These are phyloP conservation scores for Drosophila erecta DNA, from an alignment of 1,140 invertebrate species.

Conservation along the genomic window DNA sequence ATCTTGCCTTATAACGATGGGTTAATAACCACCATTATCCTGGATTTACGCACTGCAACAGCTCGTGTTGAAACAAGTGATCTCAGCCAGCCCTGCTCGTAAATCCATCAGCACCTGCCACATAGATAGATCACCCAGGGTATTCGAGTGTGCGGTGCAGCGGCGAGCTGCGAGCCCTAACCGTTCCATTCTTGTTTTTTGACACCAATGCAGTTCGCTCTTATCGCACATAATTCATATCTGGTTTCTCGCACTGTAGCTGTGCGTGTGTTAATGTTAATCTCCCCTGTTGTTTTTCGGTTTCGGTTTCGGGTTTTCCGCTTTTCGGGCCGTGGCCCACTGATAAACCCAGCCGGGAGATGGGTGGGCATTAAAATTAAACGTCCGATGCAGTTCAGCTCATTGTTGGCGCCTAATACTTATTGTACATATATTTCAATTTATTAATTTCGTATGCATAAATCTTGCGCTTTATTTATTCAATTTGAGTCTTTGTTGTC, in stretches of 20 bases:
- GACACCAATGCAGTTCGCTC: slow-evolving; percentile 76
- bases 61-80: too few relatives aligned
- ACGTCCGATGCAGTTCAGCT: slow-evolving; percentile 67
- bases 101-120: slow-evolving; percentile 16
- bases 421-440: slow-evolving; percentile 75
- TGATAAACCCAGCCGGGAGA: slow-evolving; percentile 51
- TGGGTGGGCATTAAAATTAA: slow-evolving; percentile 61
- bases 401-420: slow-evolving; percentile 68
- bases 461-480: slow-evolving; percentile 80
- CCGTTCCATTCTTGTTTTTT: slow-evolving; percentile 58
- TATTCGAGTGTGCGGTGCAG: slow-evolving; percentile 29
- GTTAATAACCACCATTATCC: too few relatives aligned
- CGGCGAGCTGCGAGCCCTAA: background rate
- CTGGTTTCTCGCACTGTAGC: slow-evolving; percentile 69
- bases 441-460: slow-evolving; percentile 82
- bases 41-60: too few relatives aligned
- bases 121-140: slow-evolving; percentile 19
- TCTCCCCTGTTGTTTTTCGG: slow-evolving; percentile 50
- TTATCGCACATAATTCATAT: slow-evolving; percentile 80
- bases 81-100: too few relatives aligned
- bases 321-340: slow-evolving; percentile 20
- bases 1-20: background rate
- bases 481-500: slow-evolving; percentile 82
- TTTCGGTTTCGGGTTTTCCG: slow-evolving; percentile 5
- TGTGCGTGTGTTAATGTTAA: slow-evolving; percentile 56